Percentiles rank a stretch among this genome's conserved stretches.
Evolutionary conservation across 2,888 invertebrate species (phyloP).

Genomic region (Caenorhabditis imperialis): DNA sequence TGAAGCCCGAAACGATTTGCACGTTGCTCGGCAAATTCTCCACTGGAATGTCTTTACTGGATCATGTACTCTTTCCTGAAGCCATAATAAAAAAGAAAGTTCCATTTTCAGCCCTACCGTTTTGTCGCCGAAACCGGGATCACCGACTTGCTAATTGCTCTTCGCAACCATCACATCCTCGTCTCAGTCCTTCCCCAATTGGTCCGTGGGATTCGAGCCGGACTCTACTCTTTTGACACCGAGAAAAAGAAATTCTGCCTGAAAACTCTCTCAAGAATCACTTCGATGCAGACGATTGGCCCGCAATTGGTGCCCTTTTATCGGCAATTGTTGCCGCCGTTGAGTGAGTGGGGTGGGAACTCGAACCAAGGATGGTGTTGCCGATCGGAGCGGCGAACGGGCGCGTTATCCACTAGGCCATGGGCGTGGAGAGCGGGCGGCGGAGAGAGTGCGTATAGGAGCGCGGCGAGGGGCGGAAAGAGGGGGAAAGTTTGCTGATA

Average conservation of each 20-base stretch:
- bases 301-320: constrained; percentile 97
- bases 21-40: constrained; percentile 46
- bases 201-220: constrained; percentile 66
- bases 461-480: too few species aligned
- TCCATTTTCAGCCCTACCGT: constrained; percentile 66
- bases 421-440: too few species aligned
- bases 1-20: constrained; percentile 49
- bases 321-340: constrained; percentile 90
- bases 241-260: constrained; percentile 65
- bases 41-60: constrained; percentile 46
- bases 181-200: constrained; percentile 48
- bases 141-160: constrained; percentile 62
- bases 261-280: constrained; percentile 59
- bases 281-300: constrained; percentile 84
- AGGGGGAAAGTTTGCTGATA: too few species aligned
- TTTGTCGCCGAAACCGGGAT: constrained; percentile 66
- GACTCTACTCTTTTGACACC: constrained; percentile 63
- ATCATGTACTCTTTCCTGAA: too few species aligned
- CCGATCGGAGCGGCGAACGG: too few species aligned
- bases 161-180: constrained; percentile 34
- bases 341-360: too few species aligned
- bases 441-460: too few species aligned
- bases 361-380: too few species aligned
- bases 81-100: too few species aligned
- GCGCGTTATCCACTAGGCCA: too few species aligned